phyloP scores from a whole-genome alignment of 2,113 vertebrate genomes.

The Xenus cinereus region DNA sequence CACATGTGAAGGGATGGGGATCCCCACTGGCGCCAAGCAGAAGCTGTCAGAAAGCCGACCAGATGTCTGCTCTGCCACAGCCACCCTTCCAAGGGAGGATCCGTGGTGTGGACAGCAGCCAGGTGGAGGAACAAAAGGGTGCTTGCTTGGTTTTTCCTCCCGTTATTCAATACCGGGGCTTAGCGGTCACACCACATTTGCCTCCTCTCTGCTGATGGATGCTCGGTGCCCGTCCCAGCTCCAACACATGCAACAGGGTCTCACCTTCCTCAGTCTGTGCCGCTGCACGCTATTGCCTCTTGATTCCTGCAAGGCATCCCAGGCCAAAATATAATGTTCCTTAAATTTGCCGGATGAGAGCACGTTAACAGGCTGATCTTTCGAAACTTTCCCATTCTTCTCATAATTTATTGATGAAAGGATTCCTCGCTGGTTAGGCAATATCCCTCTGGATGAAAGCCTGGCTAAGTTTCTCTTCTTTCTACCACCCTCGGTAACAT shows the following conservation, averaged over 20 bases:
- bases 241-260: not conserved
- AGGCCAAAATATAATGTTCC: not conserved
- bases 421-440: conserved; percentile 31
- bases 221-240: not conserved
- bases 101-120: not conserved
- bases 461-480: conserved; percentile 25
- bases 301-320: not conserved
- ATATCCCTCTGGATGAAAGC: conserved; percentile 36
- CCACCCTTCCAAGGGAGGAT: conserved; percentile 25
- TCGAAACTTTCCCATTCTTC: conserved; percentile 34
- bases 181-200: not conserved
- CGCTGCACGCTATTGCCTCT: not conserved
- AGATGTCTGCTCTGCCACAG: not conserved
- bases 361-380: not conserved
- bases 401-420: conserved; percentile 58
- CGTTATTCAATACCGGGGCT: not conserved
- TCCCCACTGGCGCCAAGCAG: not conserved
- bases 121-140: conserved; percentile 49
- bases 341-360: not conserved
- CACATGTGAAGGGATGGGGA: not conserved
- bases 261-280: not conserved
- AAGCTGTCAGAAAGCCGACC: not conserved
- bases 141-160: not conserved
- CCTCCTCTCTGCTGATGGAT: not conserved
- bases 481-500: conserved; percentile 25